These are phyloP conservation scores for Frankliniella fusca DNA, from an alignment of 2,888 invertebrate genomes.

Conservation along the genomic window DNA sequence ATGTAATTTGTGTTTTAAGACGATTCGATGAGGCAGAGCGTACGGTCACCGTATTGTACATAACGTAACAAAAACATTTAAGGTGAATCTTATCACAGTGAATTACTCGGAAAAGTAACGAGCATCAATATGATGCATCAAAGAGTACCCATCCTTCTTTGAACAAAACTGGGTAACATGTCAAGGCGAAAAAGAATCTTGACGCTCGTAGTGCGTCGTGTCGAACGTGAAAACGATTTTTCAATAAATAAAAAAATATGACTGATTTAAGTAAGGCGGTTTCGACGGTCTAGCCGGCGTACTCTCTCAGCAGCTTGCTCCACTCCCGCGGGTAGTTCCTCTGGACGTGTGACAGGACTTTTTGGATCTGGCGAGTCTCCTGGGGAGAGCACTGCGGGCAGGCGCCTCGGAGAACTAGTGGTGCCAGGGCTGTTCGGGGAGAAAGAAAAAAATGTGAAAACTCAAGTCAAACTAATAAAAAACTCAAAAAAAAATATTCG, in stretches of 20 bases:
- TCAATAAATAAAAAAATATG: constrained; percentile 9
- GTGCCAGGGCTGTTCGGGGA: constrained; percentile 61
- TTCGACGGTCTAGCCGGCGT: constrained; percentile 41
- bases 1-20: no score
- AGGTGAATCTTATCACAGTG: constrained; percentile 15
- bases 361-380: constrained; percentile 68
- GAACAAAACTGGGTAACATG: neutral
- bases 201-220: neutral
- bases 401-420: constrained; percentile 66
- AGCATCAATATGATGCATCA: constrained; percentile 12
- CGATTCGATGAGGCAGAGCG: no score
- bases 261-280: constrained; percentile 1
- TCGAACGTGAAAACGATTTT: neutral
- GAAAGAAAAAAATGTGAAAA: neutral
- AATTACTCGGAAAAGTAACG: neutral
- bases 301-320: constrained; percentile 67
- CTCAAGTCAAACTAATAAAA: constrained; percentile 20
- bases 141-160: neutral
- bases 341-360: constrained; percentile 69
- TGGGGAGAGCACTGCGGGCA: constrained; percentile 67
- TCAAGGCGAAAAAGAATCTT: neutral
- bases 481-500: neutral
- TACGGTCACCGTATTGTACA: no score
- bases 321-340: constrained; percentile 72
- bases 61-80: no score